Evolutionary conservation across 2,113 vertebrate species (phyloP).

Genomic region (Phrynosoma platyrhinos): DNA sequence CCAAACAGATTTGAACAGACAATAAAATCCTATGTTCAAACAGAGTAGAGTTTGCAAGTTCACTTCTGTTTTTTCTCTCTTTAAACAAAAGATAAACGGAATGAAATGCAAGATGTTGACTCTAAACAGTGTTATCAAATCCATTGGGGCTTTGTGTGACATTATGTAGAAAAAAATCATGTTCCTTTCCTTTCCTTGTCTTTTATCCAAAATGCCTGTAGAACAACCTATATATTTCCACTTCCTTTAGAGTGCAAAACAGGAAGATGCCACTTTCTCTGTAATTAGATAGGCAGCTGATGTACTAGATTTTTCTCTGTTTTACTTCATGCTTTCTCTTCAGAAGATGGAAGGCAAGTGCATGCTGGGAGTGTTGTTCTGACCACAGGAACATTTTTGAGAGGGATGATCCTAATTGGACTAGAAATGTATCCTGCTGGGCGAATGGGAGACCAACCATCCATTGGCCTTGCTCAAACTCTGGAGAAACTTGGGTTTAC

Average conservation of each 20-base stretch:
- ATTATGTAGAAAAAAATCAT: neutral
- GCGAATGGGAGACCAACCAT: conserved; percentile 90
- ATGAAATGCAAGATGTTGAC: accelerated
- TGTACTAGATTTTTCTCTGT: conserved; percentile 3
- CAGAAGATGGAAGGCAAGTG: conserved; percentile 80
- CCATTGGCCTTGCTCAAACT: conserved; percentile 85
- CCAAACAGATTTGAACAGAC: neutral
- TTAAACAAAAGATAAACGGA: too few species aligned
- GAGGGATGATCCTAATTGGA: conserved; percentile 87
- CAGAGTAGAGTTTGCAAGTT: neutral
- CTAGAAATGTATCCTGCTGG: conserved; percentile 85
- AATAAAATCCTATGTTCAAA: neutral
- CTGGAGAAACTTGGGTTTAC: conserved; percentile 87
- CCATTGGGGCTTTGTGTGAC: neutral
- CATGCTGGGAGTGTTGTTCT: conserved; percentile 84
- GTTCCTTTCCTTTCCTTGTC: neutral
- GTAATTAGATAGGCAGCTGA: neutral
- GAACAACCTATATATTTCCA: neutral
- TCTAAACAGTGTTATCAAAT: neutral
- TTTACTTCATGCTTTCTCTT: conserved; percentile 13
- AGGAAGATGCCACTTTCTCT: neutral
- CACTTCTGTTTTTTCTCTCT: neutral
- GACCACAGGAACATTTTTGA: conserved; percentile 94
- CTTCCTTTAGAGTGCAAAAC: conserved; percentile 29
- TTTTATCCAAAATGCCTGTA: neutral